A percentile compares a stretch with the other conserved stretches of the same genome.
phyloP scores from a whole-genome alignment of 2,113 vertebrate species.

The Anhinga anhinga region DNA sequence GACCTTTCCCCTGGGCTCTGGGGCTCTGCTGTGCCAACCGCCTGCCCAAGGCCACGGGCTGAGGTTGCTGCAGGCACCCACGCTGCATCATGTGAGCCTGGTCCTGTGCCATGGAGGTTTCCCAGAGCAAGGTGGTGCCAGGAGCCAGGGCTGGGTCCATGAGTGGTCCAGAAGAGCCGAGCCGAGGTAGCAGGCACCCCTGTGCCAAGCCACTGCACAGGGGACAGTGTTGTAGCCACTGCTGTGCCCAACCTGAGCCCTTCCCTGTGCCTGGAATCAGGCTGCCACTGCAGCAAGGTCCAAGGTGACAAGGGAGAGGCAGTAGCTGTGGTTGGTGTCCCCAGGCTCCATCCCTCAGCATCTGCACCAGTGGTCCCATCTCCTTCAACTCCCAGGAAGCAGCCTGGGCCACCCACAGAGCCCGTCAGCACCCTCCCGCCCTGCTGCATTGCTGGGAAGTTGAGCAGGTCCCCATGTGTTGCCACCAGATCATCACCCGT shows the following conservation, averaged over 20 bases:
- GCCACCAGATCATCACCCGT: fast-evolving
- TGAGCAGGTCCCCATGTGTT: fast-evolving
- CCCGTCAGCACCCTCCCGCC: fast-evolving
- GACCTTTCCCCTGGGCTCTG: background rate
- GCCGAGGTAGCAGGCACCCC: background rate
- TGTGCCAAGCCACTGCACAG: fast-evolving
- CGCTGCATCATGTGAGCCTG: fast-evolving
- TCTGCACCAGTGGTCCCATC: fast-evolving
- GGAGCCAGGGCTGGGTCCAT: background rate
- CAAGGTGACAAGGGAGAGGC: fast-evolving
- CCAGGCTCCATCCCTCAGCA: background rate
- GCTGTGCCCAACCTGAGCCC: background rate
- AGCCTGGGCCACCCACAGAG: fast-evolving
- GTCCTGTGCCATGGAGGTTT: fast-evolving
- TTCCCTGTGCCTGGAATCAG: fast-evolving
- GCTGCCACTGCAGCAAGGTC: background rate
- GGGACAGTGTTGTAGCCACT: fast-evolving
- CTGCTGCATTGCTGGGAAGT: fast-evolving
- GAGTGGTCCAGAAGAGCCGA: fast-evolving
- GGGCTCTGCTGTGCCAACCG: background rate
- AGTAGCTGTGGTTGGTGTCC: fast-evolving
- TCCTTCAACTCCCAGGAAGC: fast-evolving
- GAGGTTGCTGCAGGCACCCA: background rate
- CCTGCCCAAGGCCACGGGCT: background rate
- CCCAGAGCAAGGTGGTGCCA: fast-evolving